These are phyloP conservation scores for Dolomedes plantarius DNA, from an alignment of 2,888 invertebrate species.

Conservation along the genomic window DNA sequence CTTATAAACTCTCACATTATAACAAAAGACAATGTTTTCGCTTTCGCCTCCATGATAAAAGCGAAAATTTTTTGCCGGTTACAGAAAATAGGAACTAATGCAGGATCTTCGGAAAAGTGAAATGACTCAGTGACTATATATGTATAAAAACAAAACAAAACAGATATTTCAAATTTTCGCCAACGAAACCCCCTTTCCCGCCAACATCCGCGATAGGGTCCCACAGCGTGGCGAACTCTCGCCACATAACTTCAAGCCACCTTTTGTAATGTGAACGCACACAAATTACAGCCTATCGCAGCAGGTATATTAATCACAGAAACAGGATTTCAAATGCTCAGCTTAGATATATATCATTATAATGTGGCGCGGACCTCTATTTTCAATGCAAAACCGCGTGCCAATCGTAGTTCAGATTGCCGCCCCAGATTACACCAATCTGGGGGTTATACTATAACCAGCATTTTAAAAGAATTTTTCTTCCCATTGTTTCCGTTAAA, in stretches of 20 bases:
- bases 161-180: no score
- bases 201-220: background rate
- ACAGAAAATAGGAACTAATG: no score
- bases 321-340: slow-evolving; percentile 41
- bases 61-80: no score
- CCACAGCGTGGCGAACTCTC: background rate
- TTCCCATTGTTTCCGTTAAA: background rate
- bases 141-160: no score
- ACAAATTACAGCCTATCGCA: slow-evolving; percentile 45
- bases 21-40: no score
- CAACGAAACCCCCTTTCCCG: background rate
- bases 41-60: no score
- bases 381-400: slow-evolving; percentile 28
- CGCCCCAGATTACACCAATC: background rate
- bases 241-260: slow-evolving; percentile 29
- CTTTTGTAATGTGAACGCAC: slow-evolving; percentile 44
- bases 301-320: slow-evolving; percentile 54
- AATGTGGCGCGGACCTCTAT: slow-evolving; percentile 32
- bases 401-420: slow-evolving; percentile 1
- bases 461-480: background rate
- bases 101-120: no score
- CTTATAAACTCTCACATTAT: no score
- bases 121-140: no score
- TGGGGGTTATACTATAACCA: background rate
- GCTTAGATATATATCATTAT: slow-evolving; percentile 13